These are phyloP conservation scores for Miniopterus natalensis DNA, from an alignment of 2,113 vertebrate species.

Conservation along the genomic window DNA sequence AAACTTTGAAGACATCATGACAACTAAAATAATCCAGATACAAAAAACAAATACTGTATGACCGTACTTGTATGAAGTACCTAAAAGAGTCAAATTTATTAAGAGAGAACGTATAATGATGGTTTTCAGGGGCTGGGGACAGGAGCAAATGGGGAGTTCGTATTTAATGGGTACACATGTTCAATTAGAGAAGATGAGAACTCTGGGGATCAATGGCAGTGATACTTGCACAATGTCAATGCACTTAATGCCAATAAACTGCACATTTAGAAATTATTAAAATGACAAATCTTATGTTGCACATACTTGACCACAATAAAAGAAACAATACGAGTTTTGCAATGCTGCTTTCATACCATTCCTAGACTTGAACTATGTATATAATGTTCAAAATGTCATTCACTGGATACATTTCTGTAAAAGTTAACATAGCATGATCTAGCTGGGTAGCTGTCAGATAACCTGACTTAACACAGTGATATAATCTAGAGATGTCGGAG, in stretches of 20 bases:
- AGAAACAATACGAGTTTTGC: not conserved
- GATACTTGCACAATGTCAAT: accelerated
- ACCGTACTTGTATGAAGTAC: accelerated
- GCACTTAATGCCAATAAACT: not conserved
- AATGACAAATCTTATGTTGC: not conserved
- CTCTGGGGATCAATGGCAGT: not conserved
- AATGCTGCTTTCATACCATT: not conserved
- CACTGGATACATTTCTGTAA: not conserved
- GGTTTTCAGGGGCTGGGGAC: accelerated
- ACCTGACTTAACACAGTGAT: not conserved
- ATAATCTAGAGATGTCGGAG: not conserved
- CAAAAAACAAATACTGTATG: not conserved
- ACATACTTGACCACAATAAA: not conserved
- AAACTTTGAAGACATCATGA: not conserved
- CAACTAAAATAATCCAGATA: not conserved
- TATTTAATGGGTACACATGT: not conserved
- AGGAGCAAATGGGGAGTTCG: accelerated
- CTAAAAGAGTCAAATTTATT: not conserved
- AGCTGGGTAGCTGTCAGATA: not conserved
- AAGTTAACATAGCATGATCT: not conserved
- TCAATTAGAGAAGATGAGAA: not conserved
- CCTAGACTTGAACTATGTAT: not conserved
- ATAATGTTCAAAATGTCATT: not conserved
- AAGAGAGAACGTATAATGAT: not conserved
- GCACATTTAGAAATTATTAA: not conserved